Evolutionary conservation across 2,113 vertebrate species (phyloP).

Genomic region (Dipodomys merriami): DNA sequence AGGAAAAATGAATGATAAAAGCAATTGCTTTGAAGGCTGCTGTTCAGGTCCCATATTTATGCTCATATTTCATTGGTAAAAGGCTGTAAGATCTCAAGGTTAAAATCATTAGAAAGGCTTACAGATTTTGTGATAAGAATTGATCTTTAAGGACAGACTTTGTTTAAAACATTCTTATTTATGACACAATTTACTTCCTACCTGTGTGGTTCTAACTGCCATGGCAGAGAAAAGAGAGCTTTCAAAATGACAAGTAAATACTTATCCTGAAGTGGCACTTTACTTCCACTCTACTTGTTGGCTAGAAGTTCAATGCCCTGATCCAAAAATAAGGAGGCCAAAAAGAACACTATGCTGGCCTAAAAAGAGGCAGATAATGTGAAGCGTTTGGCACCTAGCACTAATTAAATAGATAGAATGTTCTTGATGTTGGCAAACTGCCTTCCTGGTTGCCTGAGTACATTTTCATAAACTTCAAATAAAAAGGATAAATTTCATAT

Average conservation of each 20-base stretch:
- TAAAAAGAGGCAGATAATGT: not conserved
- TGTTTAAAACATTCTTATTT: not conserved
- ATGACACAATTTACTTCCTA: not conserved
- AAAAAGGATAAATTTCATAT: not conserved
- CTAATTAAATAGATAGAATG: slow-evolving; percentile 14
- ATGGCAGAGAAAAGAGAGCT: slow-evolving; percentile 8
- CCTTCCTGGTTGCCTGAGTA: not conserved
- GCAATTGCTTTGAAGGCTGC: not conserved
- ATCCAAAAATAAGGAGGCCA: not conserved
- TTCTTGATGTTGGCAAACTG: not conserved
- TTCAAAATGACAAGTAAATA: not conserved
- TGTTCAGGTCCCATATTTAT: not conserved
- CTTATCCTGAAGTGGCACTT: slow-evolving; percentile 33
- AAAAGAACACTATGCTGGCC: not conserved
- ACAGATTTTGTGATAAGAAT: not conserved
- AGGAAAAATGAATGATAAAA: not conserved
- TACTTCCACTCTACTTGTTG: not conserved
- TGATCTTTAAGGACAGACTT: not conserved
- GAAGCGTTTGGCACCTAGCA: not conserved
- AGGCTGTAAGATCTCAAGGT: not conserved
- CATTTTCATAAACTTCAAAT: not conserved
- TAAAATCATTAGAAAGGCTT: not conserved
- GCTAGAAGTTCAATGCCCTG: not conserved
- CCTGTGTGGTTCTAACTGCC: not conserved
- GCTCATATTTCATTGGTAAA: not conserved